A percentile compares a stretch with the other conserved stretches of the same genome.
Conservation (phyloP, 2,888 invertebrate genomes). For the Mellilla xanthometata region DNA sequence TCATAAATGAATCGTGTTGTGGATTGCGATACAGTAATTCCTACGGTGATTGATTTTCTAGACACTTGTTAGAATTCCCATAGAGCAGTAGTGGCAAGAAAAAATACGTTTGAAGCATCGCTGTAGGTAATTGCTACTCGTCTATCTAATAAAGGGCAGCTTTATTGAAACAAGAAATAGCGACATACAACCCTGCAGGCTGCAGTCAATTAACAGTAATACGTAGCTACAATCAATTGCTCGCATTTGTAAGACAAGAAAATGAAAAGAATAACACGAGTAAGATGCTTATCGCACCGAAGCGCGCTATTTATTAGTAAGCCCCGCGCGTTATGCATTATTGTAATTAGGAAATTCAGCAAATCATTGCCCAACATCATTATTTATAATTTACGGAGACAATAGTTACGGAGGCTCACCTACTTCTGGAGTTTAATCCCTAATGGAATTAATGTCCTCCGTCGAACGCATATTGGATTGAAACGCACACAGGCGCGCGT, state of each 20-base stretch:
- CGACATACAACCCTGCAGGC: conserved; percentile 52
- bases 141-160: conserved; percentile 58
- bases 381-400: conserved; percentile 58
- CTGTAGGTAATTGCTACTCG: conserved; percentile 52
- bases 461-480: conserved; percentile 47
- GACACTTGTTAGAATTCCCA: conserved; percentile 71
- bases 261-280: conserved; percentile 37
- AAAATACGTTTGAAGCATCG: conserved; percentile 46
- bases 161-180: conserved; percentile 74
- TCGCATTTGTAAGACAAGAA: conserved; percentile 48
- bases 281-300: conserved; percentile 43
- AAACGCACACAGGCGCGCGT: conserved; percentile 41
- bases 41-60: conserved; percentile 62
- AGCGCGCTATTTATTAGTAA: conserved; percentile 33
- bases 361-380: conserved; percentile 65
- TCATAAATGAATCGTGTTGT: conserved; percentile 25
- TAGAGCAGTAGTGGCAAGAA: conserved; percentile 35
- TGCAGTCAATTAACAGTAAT: conserved; percentile 60
- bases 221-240: conserved; percentile 54
- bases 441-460: conserved; percentile 46
- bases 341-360: conserved; percentile 66
- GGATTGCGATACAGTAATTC: conserved; percentile 30
- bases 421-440: conserved; percentile 47
- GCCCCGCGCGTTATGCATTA: conserved; percentile 44
- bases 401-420: conserved; percentile 34